A percentile compares a stretch with the other conserved stretches of the same genome.
Evolutionary conservation across 2,113 vertebrate species (phyloP).

Genomic region (Gasterosteus nipponicus): DNA sequence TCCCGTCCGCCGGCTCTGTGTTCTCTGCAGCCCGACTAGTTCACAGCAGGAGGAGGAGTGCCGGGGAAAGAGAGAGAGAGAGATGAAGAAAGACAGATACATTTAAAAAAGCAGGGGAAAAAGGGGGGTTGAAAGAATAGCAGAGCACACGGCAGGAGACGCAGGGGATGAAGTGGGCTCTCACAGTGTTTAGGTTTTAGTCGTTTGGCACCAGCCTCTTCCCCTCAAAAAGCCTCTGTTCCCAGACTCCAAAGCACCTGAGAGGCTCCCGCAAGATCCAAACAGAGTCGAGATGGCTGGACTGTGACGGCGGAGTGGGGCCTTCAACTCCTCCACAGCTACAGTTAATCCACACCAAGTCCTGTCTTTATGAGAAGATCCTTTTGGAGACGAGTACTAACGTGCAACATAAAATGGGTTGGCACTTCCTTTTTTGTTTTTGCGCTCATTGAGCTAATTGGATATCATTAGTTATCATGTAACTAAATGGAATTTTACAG

Average conservation of each 20-base stretch:
- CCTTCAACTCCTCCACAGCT: conserved; percentile 25
- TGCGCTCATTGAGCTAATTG: neutral
- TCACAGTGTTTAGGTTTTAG: conserved; percentile 70
- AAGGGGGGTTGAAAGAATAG: conserved; percentile 24
- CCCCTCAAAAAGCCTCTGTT: conserved; percentile 52
- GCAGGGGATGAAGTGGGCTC: conserved; percentile 62
- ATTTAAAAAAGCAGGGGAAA: neutral
- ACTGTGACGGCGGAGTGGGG: conserved; percentile 35
- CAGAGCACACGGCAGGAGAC: conserved; percentile 54
- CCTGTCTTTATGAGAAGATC: conserved; percentile 35
- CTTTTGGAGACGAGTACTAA: conserved; percentile 28
- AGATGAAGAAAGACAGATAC: conserved; percentile 42
- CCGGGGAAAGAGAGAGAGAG: conserved; percentile 3
- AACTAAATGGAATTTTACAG: conserved; percentile 20
- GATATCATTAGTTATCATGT: conserved; percentile 9
- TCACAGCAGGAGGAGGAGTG: conserved; percentile 34
- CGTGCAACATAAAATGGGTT: conserved; percentile 28
- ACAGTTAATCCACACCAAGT: conserved; percentile 35
- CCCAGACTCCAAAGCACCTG: conserved; percentile 58
- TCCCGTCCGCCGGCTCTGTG: conserved; percentile 61
- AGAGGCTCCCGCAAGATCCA: conserved; percentile 43
- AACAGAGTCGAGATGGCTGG: conserved; percentile 22
- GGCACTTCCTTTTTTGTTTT: conserved; percentile 28
- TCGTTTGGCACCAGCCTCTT: conserved; percentile 57
- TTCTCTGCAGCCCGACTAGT: conserved; percentile 53